A percentile compares a stretch with the other conserved stretches of the same genome.
Conservation (phyloP, 2,888 invertebrate genomes). For the Thereva nobilitata region DNA sequence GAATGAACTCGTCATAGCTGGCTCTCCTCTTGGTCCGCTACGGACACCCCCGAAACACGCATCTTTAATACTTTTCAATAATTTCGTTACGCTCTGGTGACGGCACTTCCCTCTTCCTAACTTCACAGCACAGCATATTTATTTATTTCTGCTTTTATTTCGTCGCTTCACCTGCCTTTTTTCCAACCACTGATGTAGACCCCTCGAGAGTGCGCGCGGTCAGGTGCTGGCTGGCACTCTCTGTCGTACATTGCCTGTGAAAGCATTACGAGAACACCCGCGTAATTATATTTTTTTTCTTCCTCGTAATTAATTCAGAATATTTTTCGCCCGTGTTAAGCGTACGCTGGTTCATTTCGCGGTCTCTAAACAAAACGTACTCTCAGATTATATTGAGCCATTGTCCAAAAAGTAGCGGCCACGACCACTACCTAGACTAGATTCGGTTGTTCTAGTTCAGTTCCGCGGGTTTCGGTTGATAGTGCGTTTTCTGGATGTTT, state of each 20-base stretch:
- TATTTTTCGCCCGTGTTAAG: not conserved
- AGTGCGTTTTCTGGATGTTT: too few species aligned
- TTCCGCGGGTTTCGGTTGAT: too few species aligned
- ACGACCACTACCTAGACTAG: too few species aligned
- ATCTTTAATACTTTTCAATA: constrained; percentile 24
- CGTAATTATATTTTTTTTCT: constrained; percentile 3
- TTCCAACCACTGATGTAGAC: constrained; percentile 1
- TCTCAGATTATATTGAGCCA: too few species aligned
- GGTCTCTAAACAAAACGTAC: constrained; percentile 1
- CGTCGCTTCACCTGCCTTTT: constrained; percentile 35
- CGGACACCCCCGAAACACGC: not conserved
- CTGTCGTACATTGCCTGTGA: not conserved
- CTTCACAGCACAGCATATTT: too few species aligned
- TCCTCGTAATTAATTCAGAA: constrained; percentile 24
- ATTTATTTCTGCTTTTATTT: not conserved
- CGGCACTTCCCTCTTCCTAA: constrained; percentile 37
- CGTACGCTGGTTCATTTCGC: constrained; percentile 8
- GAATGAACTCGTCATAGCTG: not conserved
- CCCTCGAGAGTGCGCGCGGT: too few species aligned
- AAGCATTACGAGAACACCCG: constrained; percentile 9
- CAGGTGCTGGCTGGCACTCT: too few species aligned
- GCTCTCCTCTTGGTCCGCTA: not conserved
- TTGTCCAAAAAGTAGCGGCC: too few species aligned
- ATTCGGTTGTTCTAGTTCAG: too few species aligned
- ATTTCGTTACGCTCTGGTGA: constrained; percentile 40